Evolutionary conservation across 2,888 invertebrate genomes (phyloP), one percentile per base, ranked within the genome.

Genomic region (Acronicta alni): DNA sequence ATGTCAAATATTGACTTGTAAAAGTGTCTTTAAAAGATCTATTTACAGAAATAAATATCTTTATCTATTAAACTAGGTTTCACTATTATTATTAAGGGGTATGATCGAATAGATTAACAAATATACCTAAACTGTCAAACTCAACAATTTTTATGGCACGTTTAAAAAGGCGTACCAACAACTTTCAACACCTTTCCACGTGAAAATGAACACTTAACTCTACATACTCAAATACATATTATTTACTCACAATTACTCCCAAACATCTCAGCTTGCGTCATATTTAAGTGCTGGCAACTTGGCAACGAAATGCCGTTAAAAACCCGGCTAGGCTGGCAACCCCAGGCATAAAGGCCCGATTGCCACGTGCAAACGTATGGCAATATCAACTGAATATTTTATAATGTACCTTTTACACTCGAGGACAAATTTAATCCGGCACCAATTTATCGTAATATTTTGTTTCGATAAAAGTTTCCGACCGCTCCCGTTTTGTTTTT

Each of bases 361-460:
- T 77, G 71, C 73, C 57, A 65, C 70, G 68, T 75, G 71, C 49
- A 75, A 75, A 65, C 65, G 57, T 75, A 75, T 73, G 71, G 67
- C 68, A 59, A 63, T 56, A 67, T 67, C 65, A 54, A 45, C 61
- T 68, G 77, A 75, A 77, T 78, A 75, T 77, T 78, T 77, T 78
- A 78, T 71, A 62, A 72, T 67, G 57, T 66, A 26, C 45, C 42
- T 56, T 72, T 49, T 71, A 67, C 69, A 75, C 48, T 65, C 26
- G n/a, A 18, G 53, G 73, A 67, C 75, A 71, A 43, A 54, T 55
- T 69, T 52, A 68, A 51, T 42, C 1, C 16, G 45, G 15, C 37
- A 57, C 54, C 55, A 41, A 42, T 62, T 67, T 51, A 49, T 48
- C 45, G 42, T 32, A 43, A 47, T 58, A 46, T 42, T 56, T 57